Conservation (phyloP, 2,888 invertebrate species). For the Synergus gifuensis region DNA sequence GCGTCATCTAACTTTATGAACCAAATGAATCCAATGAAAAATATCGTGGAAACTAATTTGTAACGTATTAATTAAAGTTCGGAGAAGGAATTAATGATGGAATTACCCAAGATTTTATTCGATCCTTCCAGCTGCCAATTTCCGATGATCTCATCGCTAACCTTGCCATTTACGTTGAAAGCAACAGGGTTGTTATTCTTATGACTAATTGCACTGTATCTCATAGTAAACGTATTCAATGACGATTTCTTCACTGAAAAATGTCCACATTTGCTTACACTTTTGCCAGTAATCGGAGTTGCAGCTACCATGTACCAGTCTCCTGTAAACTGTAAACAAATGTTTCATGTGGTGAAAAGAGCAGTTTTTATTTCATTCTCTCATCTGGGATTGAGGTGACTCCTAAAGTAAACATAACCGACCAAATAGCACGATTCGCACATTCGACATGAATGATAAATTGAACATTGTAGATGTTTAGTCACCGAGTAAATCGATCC, state of each 20-base stretch:
- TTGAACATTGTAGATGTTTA: conserved; percentile 54
- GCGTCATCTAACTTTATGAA: too few species aligned
- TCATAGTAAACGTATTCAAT: conserved; percentile 48
- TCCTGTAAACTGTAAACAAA: neutral
- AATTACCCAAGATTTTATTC: conserved; percentile 52
- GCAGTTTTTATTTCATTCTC: neutral
- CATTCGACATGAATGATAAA: conserved; percentile 22
- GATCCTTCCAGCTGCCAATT: conserved; percentile 57
- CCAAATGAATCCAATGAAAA: too few species aligned
- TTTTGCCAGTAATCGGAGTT: neutral
- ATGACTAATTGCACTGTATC: conserved; percentile 52
- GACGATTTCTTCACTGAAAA: conserved; percentile 45
- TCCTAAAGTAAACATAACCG: conserved; percentile 1
- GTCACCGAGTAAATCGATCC: conserved; percentile 45
- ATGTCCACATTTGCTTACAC: conserved; percentile 49
- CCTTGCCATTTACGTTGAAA: conserved; percentile 47
- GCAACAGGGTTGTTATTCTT: conserved; percentile 46
- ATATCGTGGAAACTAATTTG: too few species aligned
- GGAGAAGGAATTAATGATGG: neutral
- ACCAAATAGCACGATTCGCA: conserved; percentile 22
- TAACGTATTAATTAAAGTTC: too few species aligned
- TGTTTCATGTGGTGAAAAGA: neutral
- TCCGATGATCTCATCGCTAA: conserved; percentile 51
- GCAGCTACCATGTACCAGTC: neutral
- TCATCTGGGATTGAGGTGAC: neutral